Evolutionary conservation across 2,888 invertebrate genomes (phyloP).

Genomic region (Macropis europaea): DNA sequence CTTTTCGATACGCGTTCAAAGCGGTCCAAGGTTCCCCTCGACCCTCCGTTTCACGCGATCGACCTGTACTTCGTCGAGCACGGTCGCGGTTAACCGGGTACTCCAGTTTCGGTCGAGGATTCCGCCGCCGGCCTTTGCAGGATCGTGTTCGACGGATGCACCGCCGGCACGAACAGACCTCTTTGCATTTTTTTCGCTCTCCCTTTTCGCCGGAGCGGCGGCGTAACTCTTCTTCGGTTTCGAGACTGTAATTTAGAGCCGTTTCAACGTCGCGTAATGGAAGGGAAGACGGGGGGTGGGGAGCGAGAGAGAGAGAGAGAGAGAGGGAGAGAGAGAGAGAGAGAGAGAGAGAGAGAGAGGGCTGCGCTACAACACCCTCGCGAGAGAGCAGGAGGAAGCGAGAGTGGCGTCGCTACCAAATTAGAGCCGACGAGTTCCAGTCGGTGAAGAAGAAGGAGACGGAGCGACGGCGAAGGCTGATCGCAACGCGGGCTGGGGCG

Average conservation of each 20-base stretch:
- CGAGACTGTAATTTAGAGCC: slow-evolving; percentile 61
- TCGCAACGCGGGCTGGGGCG: background rate
- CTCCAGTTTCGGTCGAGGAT: background rate
- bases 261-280: slow-evolving; percentile 53
- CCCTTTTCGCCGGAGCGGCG: background rate
- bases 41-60: no score
- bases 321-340: slow-evolving; percentile 27
- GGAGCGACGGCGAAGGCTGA: slow-evolving; percentile 14
- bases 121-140: background rate
- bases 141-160: slow-evolving; percentile 32
- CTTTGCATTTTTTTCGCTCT: slow-evolving; percentile 35
- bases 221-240: slow-evolving; percentile 40
- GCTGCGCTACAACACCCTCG: slow-evolving; percentile 42
- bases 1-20: no score
- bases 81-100: background rate
- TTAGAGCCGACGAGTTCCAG: slow-evolving; percentile 29
- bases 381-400: slow-evolving; percentile 33
- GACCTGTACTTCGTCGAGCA: no score
- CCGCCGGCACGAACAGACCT: slow-evolving; percentile 41
- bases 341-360: slow-evolving; percentile 22
- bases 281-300: background rate
- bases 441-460: slow-evolving; percentile 32
- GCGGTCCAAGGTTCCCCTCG: no score
- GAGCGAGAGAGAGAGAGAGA: background rate
- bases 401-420: slow-evolving; percentile 30